A percentile compares a stretch with the other conserved stretches of the same genome.
phyloP scores from a whole-genome alignment of 1,140 invertebrate species.

The Drosophila asahinai region DNA sequence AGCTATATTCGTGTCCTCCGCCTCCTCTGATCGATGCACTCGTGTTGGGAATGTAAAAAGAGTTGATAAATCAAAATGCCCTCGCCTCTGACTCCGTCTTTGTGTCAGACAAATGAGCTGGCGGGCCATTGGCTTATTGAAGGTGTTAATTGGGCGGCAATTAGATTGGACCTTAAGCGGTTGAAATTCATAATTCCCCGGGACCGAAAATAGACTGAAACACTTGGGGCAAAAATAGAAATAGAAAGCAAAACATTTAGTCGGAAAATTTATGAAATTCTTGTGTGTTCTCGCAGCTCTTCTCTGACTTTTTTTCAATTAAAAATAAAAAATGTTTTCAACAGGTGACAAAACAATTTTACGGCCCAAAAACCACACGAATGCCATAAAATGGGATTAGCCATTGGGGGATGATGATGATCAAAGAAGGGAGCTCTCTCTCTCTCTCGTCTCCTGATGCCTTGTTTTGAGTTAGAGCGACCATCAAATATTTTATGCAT shows the following conservation, averaged over 20 bases:
- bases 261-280: conserved; percentile 62
- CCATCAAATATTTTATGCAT: conserved; percentile 69
- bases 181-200: conserved; percentile 53
- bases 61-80: conserved; percentile 82
- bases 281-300: conserved; percentile 7
- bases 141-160: conserved; percentile 75
- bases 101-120: conserved; percentile 61
- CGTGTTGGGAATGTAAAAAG: conserved; percentile 79
- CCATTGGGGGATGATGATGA: conserved; percentile 13
- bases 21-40: conserved; percentile 64
- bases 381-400: conserved; percentile 54
- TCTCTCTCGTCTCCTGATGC: conserved; percentile 16
- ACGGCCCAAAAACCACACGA: conserved; percentile 49
- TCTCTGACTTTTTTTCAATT: conserved; percentile 55
- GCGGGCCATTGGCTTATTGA: conserved; percentile 24
- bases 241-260: conserved; percentile 21
- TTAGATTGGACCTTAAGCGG: conserved; percentile 40
- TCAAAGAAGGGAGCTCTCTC: conserved; percentile 7
- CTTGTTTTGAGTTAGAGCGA: conserved; percentile 46
- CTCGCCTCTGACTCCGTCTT: conserved; percentile 1
- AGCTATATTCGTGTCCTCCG: conserved; percentile 52
- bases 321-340: conserved; percentile 77
- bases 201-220: conserved; percentile 28
- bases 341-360: conserved; percentile 80
- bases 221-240: conserved; percentile 16